Conservation (phyloP, 1,140 invertebrate species). For the Lucilia cuprina region DNA sequence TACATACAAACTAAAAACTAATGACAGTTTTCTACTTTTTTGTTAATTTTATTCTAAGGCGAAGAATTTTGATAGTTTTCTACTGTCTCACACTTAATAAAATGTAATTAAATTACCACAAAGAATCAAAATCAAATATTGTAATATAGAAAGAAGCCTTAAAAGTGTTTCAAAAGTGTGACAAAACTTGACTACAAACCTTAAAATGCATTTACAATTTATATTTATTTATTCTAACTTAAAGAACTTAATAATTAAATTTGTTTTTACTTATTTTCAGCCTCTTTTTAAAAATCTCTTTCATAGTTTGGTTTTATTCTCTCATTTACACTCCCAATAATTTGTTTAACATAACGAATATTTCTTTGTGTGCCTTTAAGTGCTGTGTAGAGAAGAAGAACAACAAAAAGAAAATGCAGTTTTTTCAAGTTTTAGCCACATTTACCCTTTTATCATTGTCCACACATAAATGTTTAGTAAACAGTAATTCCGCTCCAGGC, state of each 20-base stretch:
- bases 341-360: background rate
- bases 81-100: background rate
- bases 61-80: background rate
- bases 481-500: background rate
- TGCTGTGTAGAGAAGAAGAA: background rate
- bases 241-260: background rate
- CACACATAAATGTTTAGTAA: constrained; percentile 22
- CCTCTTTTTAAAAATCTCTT: background rate
- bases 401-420: constrained; percentile 20
- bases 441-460: background rate
- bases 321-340: background rate
- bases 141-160: background rate
- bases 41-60: no score
- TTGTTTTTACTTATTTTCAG: background rate
- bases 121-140: background rate
- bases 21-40: no score
- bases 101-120: background rate
- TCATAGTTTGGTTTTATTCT: background rate
- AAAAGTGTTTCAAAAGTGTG: background rate
- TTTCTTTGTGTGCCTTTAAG: constrained; percentile 24
- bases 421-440: constrained; percentile 22
- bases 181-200: background rate
- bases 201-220: background rate
- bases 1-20: background rate
- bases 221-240: background rate